Conservation (phyloP, 2,113 vertebrate species). For the Bombycilla garrulus region DNA sequence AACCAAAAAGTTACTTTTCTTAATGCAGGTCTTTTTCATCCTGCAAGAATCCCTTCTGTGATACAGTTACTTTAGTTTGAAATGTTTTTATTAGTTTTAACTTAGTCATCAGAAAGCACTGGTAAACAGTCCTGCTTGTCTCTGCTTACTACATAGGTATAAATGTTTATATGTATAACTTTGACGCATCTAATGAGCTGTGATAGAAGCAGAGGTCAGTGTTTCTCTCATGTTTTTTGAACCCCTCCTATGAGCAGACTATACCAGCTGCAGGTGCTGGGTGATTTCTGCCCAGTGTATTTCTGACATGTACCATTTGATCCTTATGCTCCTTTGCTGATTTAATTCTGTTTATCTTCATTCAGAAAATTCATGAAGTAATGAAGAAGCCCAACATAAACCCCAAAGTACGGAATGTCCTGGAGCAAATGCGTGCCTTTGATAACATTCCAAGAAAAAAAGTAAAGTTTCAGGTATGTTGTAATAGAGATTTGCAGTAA, state of each 20-base stretch:
- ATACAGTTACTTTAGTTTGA: not conserved
- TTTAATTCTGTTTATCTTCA: not conserved
- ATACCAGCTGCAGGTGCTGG: not conserved
- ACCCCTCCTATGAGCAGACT: not conserved
- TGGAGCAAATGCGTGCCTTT: conserved; percentile 83
- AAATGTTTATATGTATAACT: not conserved
- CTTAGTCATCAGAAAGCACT: not conserved
- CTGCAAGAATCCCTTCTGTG: not conserved
- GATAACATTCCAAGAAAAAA: conserved; percentile 95
- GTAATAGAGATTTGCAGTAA: not conserved
- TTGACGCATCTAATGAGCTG: accelerated
- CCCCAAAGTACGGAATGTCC: conserved; percentile 80
- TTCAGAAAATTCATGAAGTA: conserved; percentile 86
- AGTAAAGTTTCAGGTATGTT: conserved; percentile 89
- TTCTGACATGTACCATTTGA: not conserved
- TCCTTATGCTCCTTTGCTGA: not conserved
- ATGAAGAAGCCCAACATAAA: conserved; percentile 84
- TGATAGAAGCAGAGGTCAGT: not conserved
- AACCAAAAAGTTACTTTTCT: not conserved
- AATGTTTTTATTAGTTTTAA: not conserved
- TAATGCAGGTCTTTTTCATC: not conserved
- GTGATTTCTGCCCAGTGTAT: not conserved
- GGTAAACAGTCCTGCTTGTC: not conserved
- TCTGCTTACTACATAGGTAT: not conserved
- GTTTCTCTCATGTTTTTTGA: not conserved